phyloP scores from a whole-genome alignment of 1,140 invertebrate genomes.

The Papilio polyxenes region DNA sequence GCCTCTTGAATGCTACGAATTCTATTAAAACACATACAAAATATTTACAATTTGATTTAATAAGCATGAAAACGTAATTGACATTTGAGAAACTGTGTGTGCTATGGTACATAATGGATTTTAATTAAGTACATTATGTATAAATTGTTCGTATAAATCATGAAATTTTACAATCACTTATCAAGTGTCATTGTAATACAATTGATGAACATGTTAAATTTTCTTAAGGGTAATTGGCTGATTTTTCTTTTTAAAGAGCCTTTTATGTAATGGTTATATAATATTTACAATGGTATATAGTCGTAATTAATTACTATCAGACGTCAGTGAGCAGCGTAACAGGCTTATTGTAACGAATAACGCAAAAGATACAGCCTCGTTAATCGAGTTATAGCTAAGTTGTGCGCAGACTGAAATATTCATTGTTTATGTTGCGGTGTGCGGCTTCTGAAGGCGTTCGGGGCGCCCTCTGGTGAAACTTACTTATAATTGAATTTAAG shows the following conservation, averaged over 20 bases:
- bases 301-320: constrained; percentile 5
- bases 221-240: too few relatives aligned
- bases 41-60: not conserved
- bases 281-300: not conserved
- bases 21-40: not conserved
- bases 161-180: not conserved
- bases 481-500: constrained; percentile 7
- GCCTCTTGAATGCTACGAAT: not conserved
- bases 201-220: too few relatives aligned
- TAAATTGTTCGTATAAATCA: not conserved
- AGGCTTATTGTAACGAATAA: constrained; percentile 22
- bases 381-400: constrained; percentile 2
- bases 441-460: not conserved
- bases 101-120: not conserved
- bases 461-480: not conserved
- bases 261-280: not conserved
- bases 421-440: constrained; percentile 4
- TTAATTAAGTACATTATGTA: not conserved
- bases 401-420: not conserved
- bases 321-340: constrained; percentile 2
- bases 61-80: too few relatives aligned
- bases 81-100: not conserved
- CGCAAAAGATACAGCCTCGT: not conserved
- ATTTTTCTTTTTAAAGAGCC: too few relatives aligned
- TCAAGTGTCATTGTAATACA: too few relatives aligned